Conservation (phyloP, 1,140 invertebrate genomes). For the Lasaia peninsularis region DNA sequence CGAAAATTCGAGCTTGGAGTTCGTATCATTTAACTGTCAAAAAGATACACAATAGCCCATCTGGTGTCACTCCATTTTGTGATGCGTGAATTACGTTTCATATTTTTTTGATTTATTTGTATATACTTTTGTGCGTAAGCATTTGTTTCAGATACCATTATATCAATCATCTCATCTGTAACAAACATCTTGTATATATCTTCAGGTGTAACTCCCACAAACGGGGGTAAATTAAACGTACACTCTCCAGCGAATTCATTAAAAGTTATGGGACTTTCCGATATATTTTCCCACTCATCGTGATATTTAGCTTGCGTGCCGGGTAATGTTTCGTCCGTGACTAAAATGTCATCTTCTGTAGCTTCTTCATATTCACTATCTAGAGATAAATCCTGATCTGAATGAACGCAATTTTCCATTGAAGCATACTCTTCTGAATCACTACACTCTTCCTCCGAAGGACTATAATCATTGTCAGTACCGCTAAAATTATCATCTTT, state of each 20-base stretch:
- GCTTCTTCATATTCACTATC: constrained; percentile 4
- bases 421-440: constrained; percentile 1
- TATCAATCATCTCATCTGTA: constrained; percentile 3
- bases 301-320: constrained; percentile 17
- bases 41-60: no score
- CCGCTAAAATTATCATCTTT: constrained; percentile 15
- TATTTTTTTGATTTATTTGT: constrained; percentile 10
- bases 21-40: no score
- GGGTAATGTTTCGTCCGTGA: constrained; percentile 14
- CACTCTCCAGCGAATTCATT: constrained; percentile 17
- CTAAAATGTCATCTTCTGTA: constrained; percentile 16
- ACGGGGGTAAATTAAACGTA: constrained; percentile 20
- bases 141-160: constrained; percentile 3
- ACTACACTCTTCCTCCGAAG: constrained; percentile 1
- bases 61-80: constrained; percentile 20
- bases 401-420: constrained; percentile 3
- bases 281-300: constrained; percentile 19
- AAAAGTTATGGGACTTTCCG: constrained; percentile 19
- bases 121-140: constrained; percentile 3
- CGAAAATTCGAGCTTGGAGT: no score
- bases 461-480: constrained; percentile 8
- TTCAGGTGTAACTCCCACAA: constrained; percentile 11
- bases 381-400: constrained; percentile 3
- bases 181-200: constrained; percentile 1
- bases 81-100: constrained; percentile 23